Evolutionary conservation across 23 tunicate species (phyloP).

Genomic region (Styela plicata): DNA sequence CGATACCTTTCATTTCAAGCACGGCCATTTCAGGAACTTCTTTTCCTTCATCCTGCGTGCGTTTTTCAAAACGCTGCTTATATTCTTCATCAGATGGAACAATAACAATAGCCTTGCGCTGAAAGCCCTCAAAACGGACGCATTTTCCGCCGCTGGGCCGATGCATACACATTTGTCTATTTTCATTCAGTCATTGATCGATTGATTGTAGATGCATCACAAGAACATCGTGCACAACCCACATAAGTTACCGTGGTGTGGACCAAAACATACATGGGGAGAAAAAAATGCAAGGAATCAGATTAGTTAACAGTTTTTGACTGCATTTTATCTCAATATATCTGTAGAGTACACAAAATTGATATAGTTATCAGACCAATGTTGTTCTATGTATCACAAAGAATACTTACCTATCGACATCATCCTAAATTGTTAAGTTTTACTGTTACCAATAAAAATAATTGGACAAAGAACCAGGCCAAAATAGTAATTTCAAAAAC

Average conservation of each 20-base stretch:
- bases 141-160: conserved; percentile 86
- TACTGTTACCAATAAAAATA: background rate
- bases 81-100: conserved; percentile 91
- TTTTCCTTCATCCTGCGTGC: conserved; percentile 64
- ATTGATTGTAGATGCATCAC: conserved; percentile 4
- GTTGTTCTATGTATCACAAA: too few relatives aligned
- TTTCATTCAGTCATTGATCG: conserved; percentile 15
- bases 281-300: conserved; percentile 17
- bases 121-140: conserved; percentile 96
- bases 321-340: background rate
- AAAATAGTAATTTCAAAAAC: background rate
- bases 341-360: conserved; percentile 39
- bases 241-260: conserved; percentile 19
- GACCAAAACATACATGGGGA: conserved; percentile 18
- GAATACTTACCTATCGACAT: too few relatives aligned
- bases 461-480: background rate
- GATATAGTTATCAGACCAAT: conserved; percentile 15
- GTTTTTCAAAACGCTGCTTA: conserved; percentile 70
- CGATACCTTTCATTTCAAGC: conserved; percentile 89
- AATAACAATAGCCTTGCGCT: conserved; percentile 84
- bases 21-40: conserved; percentile 79
- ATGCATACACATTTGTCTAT: conserved; percentile 86
- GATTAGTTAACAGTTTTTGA: conserved; percentile 13
- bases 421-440: too few relatives aligned
- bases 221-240: conserved; percentile 25